These are phyloP conservation scores for Meghimatium bilineatum DNA, from an alignment of 2,888 invertebrate genomes.

Conservation along the genomic window DNA sequence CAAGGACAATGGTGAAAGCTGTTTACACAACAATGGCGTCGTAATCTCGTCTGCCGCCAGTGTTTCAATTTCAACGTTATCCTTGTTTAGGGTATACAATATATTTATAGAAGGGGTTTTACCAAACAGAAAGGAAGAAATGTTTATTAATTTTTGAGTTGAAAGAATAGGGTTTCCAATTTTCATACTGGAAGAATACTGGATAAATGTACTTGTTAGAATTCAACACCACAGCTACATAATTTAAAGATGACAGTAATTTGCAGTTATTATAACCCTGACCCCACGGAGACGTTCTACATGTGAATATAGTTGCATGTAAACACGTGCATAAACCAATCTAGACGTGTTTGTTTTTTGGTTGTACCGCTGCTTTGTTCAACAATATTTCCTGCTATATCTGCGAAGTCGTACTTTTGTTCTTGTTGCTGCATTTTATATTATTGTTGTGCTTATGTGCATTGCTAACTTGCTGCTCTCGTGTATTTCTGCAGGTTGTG, in stretches of 20 bases:
- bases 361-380: too few relatives aligned
- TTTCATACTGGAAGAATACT: background rate
- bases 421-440: too few relatives aligned
- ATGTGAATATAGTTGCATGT: background rate
- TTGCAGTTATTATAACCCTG: background rate
- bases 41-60: constrained; percentile 34
- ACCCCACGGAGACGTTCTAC: background rate
- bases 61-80: constrained; percentile 1
- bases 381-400: too few relatives aligned
- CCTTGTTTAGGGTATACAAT: background rate
- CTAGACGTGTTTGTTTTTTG: too few relatives aligned
- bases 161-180: background rate
- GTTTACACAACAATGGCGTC: constrained; percentile 34
- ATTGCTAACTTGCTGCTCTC: too few relatives aligned
- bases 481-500: too few relatives aligned
- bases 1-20: constrained; percentile 1
- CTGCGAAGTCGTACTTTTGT: too few relatives aligned
- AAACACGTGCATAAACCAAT: constrained; percentile 6
- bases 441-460: too few relatives aligned
- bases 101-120: constrained; percentile 10
- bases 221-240: constrained; percentile 2
- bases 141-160: background rate
- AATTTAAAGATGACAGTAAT: constrained; percentile 15
- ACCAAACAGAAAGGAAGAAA: constrained; percentile 5
- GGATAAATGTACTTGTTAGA: constrained; percentile 5